Conservation (phyloP, 2,888 invertebrate genomes). For the Actias luna region DNA sequence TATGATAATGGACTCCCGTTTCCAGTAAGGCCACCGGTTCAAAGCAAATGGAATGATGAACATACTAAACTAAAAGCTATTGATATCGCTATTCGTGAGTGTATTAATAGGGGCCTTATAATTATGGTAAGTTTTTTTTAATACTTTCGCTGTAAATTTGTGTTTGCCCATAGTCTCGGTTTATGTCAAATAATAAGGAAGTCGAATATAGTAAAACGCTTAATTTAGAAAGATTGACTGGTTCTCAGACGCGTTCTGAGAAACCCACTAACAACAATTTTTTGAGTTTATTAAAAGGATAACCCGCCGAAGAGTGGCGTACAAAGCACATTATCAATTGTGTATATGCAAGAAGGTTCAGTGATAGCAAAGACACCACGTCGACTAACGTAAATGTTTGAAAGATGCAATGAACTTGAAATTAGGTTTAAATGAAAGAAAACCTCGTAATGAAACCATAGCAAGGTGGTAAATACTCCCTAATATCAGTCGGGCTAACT, state of each 20-base stretch:
- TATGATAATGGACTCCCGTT: constrained; percentile 71
- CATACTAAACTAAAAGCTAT: constrained; percentile 55
- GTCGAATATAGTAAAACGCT: background rate
- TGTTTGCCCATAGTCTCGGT: background rate
- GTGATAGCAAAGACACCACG: too few species aligned
- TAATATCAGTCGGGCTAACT: too few species aligned
- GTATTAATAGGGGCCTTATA: constrained; percentile 61
- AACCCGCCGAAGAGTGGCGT: too few species aligned
- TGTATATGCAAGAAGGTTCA: too few species aligned
- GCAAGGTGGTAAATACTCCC: too few species aligned
- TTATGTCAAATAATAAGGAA: background rate
- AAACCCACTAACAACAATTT: background rate
- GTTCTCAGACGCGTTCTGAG: background rate
- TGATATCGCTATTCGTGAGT: constrained; percentile 67
- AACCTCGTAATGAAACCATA: too few species aligned
- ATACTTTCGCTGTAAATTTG: background rate
- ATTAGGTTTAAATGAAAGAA: too few species aligned
- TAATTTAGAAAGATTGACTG: background rate
- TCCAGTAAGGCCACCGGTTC: constrained; percentile 49
- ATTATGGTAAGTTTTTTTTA: constrained; percentile 51
- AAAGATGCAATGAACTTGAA: too few species aligned
- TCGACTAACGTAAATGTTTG: too few species aligned
- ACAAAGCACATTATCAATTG: too few species aligned
- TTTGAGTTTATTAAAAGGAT: too few species aligned
- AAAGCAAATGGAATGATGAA: constrained; percentile 44